Conservation (phyloP, 2,113 vertebrate genomes). For the Thryonomys swinderianus region DNA sequence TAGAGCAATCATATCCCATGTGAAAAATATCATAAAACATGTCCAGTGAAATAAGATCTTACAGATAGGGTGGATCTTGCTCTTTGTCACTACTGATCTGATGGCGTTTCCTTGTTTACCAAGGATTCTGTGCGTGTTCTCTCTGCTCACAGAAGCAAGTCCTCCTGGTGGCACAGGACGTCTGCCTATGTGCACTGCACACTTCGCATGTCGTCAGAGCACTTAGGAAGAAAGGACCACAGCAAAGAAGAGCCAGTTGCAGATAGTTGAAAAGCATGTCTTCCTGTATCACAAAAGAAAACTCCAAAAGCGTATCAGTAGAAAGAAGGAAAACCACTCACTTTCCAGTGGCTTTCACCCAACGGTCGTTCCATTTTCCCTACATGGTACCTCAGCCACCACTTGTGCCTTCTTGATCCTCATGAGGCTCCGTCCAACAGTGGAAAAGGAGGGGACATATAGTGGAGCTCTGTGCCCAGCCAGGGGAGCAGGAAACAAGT, state of each 20-base stretch:
- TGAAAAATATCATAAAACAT: constrained; percentile 1
- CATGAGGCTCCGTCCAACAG: neutral
- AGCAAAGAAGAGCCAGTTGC: neutral
- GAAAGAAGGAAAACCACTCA: neutral
- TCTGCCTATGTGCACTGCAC: neutral
- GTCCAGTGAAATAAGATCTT: neutral
- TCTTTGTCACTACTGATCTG: neutral
- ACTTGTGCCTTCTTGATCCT: neutral
- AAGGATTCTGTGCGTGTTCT: neutral
- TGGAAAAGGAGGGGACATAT: neutral
- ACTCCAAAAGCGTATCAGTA: neutral
- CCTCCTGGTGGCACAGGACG: neutral
- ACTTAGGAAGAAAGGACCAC: neutral
- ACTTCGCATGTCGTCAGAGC: neutral
- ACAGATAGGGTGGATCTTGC: neutral
- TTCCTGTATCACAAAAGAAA: neutral
- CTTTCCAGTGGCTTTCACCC: neutral
- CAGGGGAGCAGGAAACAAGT: neutral
- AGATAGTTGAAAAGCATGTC: neutral
- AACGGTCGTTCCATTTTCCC: neutral
- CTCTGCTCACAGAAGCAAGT: neutral
- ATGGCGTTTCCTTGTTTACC: neutral
- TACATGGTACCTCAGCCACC: neutral
- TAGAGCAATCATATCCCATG: neutral
- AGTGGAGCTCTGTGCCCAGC: neutral